Base-by-base conservation (phyloP, 2,797 vertebrate genomes). In the Thripadectes ignobilis region DNA sequence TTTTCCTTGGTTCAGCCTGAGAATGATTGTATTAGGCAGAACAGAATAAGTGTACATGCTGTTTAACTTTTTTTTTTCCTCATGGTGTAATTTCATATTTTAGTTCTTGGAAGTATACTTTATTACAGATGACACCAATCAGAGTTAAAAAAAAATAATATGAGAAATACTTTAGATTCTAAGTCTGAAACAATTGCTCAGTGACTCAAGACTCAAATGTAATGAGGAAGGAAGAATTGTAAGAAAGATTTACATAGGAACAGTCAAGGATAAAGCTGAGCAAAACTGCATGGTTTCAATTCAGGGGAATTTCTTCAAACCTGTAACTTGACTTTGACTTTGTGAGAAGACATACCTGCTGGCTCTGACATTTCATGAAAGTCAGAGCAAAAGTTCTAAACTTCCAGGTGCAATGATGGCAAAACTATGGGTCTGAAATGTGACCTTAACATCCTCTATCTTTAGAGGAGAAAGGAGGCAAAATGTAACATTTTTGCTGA, bases 121-220 rank as follows among this genome's bases (percentile, higher is more conserved):
- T 59, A 88, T 93, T 94, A 43, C 20, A 69, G 63, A 49, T 79
- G 32, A 85, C 73, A 82, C 29, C 62, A 92, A 84, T 90, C 62
- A 59, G 29, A 21, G 41, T 39, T 45, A 82, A 46, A 46, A 41
- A 41, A 46, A 72, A 71, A 84, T 76, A 85, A 76, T 22, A 48
- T 75, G 59, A 73, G 73, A 73, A 92, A 88, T 71, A 45, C 41
- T 96, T 96, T 78, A 72, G 51, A 90, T 92, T 88, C 76, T 57
- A 45, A 57, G 27, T 84, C 59, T 93, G 85, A 94, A 96, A 76
- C 55, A 88, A 82, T 52, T 92, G 85, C 51, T 95, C 91, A 92
- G 73, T 96, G 91, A 85, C 38, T 96, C 88, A 96, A 96, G 82
- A 94, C 85, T 88, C 80, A 92, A 86, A 88, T 38, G 67, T 94